Percentiles rank a stretch among this genome's conserved stretches.
Evolutionary conservation across 1,140 invertebrate genomes (phyloP).

Genomic region (Aphelinus certus): DNA sequence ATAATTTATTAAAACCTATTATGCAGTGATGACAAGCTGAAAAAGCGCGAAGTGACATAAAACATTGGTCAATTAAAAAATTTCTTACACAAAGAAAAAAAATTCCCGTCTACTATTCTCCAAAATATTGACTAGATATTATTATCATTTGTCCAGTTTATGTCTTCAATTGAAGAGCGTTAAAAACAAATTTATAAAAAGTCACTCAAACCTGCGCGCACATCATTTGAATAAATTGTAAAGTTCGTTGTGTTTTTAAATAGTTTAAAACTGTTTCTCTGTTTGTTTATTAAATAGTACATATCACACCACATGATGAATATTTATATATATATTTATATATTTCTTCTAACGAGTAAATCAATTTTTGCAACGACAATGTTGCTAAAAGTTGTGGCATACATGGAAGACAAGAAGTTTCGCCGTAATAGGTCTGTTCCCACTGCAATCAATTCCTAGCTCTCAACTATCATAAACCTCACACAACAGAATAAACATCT

Average conservation of each 20-base stretch:
- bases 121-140: constrained; percentile 7
- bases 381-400: constrained; percentile 1
- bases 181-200: constrained; percentile 1
- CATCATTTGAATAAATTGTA: constrained; percentile 7
- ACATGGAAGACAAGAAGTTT: constrained; percentile 10
- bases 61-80: background rate
- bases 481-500: no score
- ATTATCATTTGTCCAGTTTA: background rate
- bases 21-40: background rate
- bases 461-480: no score
- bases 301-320: constrained; percentile 11
- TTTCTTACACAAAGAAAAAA: no score
- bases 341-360: background rate
- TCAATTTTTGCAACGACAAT: constrained; percentile 2
- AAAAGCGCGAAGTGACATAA: constrained; percentile 1
- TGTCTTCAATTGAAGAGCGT: background rate
- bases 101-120: no score
- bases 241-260: constrained; percentile 18
- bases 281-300: background rate
- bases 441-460: no score
- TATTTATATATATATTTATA: background rate
- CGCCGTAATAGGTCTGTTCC: no score
- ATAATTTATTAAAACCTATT: background rate
- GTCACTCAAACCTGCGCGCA: constrained; percentile 3
- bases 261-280: no score